These are phyloP conservation scores for Myrmophylax atrothorax DNA, from an alignment of 2,113 vertebrate genomes.

Conservation along the genomic window DNA sequence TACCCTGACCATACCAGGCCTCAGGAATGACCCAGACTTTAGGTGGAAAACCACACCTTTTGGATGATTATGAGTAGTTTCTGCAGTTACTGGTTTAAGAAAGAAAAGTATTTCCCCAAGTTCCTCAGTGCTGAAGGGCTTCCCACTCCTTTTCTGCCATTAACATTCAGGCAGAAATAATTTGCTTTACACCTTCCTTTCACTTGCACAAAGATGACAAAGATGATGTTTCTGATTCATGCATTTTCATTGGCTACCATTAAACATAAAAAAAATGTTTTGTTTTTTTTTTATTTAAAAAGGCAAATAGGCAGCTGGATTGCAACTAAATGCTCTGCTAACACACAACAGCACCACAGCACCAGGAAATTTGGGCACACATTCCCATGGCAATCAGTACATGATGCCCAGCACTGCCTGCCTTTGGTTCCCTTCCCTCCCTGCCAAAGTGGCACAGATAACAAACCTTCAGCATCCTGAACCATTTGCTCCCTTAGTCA, in stretches of 20 bases:
- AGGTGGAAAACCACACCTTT: background rate
- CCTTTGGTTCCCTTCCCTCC: background rate
- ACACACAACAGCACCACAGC: background rate
- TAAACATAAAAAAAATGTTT: background rate
- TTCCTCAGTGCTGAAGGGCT: background rate
- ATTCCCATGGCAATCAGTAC: background rate
- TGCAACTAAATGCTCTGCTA: background rate
- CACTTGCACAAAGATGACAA: background rate
- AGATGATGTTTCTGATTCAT: background rate
- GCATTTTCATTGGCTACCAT: background rate
- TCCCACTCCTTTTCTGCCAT: background rate
- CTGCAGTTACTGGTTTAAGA: background rate
- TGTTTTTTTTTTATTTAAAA: too few species aligned
- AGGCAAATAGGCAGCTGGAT: background rate
- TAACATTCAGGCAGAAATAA: background rate
- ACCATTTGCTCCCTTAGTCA: background rate
- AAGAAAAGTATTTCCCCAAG: background rate
- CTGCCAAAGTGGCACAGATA: accelerated
- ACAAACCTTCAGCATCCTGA: background rate
- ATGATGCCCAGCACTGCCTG: accelerated
- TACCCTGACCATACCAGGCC: too few species aligned
- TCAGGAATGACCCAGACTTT: background rate
- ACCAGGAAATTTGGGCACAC: background rate
- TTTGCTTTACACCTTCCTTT: background rate
- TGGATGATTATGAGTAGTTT: background rate